Conservation (phyloP, 2,888 invertebrate genomes). For the Hydraecia micacea region DNA sequence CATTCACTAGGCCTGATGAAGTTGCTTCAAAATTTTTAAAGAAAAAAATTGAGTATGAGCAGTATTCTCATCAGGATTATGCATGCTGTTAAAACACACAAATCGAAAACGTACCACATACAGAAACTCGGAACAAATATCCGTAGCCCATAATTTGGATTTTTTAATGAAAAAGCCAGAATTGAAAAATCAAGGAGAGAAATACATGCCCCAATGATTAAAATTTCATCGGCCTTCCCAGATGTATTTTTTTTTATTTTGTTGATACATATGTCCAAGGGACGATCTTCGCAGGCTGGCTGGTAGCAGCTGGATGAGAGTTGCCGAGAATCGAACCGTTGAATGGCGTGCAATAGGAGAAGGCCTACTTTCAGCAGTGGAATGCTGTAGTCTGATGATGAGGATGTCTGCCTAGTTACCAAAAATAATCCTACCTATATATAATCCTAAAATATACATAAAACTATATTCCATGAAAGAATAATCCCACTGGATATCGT, state of each 20-base stretch:
- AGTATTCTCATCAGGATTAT: not conserved
- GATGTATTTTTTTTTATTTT: not conserved
- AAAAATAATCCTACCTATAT: not conserved
- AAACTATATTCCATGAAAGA: not conserved
- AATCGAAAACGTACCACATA: not conserved
- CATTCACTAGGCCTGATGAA: not conserved
- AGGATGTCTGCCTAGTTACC: not conserved
- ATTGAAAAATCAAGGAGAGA: not conserved
- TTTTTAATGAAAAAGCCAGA: not conserved
- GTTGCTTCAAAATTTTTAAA: not conserved
- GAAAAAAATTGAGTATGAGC: not conserved
- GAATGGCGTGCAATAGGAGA: too few relatives aligned
- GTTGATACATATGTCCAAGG: not conserved
- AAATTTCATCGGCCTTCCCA: not conserved
- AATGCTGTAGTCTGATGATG: too few relatives aligned
- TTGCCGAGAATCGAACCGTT: too few relatives aligned
- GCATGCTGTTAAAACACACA: not conserved
- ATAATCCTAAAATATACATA: slow-evolving; percentile 32
- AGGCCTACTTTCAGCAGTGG: too few relatives aligned
- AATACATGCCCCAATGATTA: not conserved
- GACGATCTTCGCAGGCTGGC: too few relatives aligned
- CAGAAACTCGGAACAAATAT: not conserved
- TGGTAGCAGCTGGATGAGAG: too few relatives aligned
- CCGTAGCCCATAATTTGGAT: not conserved
- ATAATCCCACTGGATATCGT: not conserved